These are phyloP conservation scores for Xanthia icteritia DNA, from an alignment of 2,888 invertebrate genomes.

Conservation along the genomic window DNA sequence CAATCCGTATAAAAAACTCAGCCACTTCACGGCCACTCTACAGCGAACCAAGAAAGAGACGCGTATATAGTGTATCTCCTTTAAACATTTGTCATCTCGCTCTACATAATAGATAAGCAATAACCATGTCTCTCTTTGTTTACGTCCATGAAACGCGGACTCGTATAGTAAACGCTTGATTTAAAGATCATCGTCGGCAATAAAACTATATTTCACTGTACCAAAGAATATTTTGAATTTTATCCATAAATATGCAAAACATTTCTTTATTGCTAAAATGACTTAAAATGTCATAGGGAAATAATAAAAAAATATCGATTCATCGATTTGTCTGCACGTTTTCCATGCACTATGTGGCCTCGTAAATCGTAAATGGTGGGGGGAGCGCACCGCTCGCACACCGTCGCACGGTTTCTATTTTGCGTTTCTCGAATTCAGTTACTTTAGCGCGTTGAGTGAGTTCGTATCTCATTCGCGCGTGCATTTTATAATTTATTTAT, in stretches of 20 bases:
- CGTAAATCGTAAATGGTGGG: slow-evolving; percentile 86
- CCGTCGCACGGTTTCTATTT: slow-evolving; percentile 89
- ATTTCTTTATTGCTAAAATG: slow-evolving; percentile 1
- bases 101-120: slow-evolving; percentile 78
- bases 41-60: slow-evolving; percentile 74
- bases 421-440: slow-evolving; percentile 89
- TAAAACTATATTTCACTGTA: slow-evolving; percentile 9
- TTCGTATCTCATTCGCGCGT: slow-evolving; percentile 79
- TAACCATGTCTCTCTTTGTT: slow-evolving; percentile 85
- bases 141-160: slow-evolving; percentile 85
- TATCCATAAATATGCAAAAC: slow-evolving; percentile 1
- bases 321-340: slow-evolving; percentile 78
- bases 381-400: slow-evolving; percentile 83
- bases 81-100: slow-evolving; percentile 74
- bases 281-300: slow-evolving; percentile 19
- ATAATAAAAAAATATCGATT: slow-evolving; percentile 66
- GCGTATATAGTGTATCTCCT: slow-evolving; percentile 71
- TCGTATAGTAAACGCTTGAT: slow-evolving; percentile 77
- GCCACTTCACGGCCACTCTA: slow-evolving; percentile 67
- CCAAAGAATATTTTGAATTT: not conserved
- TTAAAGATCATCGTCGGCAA: slow-evolving; percentile 62
- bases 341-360: slow-evolving; percentile 86
- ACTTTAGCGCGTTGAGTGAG: slow-evolving; percentile 85
- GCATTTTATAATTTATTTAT: slow-evolving; percentile 84
- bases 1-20: slow-evolving; percentile 61